Percentiles rank a stretch among this genome's conserved stretches.
Conservation (phyloP, 2,113 vertebrate genomes). For the Lagopus muta region DNA sequence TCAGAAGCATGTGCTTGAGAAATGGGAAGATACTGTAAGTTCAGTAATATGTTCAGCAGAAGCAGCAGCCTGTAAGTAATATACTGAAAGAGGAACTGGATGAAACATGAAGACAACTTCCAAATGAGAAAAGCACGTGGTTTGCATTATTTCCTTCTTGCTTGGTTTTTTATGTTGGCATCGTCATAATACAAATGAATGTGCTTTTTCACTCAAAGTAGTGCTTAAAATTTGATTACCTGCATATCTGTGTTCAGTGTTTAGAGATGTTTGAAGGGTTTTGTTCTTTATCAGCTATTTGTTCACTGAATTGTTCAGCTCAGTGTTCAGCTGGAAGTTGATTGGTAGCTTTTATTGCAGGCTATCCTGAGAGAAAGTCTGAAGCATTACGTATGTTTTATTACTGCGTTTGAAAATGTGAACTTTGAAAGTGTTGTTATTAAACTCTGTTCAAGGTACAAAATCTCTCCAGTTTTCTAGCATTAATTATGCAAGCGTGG, state of each 20-base stretch:
- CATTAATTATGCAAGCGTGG: constrained; percentile 34
- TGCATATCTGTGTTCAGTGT: neutral
- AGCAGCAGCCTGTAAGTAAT: neutral
- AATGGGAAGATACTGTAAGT: neutral
- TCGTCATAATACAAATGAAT: neutral
- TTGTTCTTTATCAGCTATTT: neutral
- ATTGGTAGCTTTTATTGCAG: neutral
- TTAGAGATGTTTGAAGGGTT: neutral
- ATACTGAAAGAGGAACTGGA: neutral
- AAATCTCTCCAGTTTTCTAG: neutral
- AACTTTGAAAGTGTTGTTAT: neutral
- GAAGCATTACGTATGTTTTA: neutral
- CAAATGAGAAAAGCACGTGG: neutral
- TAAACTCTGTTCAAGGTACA: neutral
- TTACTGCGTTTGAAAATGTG: neutral
- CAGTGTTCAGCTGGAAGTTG: neutral
- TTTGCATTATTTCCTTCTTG: neutral
- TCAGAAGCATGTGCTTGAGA: neutral
- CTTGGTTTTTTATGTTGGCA: neutral
- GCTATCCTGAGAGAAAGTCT: neutral
- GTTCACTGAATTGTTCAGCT: neutral
- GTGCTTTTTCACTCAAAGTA: neutral
- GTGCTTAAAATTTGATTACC: constrained; percentile 19
- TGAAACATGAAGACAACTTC: neutral
- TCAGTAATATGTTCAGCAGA: neutral